phyloP scores from a whole-genome alignment of 2,888 invertebrate genomes.

The Cecidostiba fungosa region DNA sequence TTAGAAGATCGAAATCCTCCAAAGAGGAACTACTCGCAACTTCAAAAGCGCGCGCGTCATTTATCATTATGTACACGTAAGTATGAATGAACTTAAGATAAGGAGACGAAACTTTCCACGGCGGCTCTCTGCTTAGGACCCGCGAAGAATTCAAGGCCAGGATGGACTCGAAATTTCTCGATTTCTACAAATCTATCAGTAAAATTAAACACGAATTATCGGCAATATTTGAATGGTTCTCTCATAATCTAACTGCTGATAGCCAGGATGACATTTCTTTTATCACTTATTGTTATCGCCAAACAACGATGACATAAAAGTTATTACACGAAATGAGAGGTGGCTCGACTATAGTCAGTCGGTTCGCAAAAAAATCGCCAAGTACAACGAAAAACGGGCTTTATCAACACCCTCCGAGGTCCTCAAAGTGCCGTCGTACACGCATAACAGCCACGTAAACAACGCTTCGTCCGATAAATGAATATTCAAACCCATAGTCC shows the following conservation, averaged over 20 bases:
- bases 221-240: background rate
- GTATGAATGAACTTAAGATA: conserved; percentile 54
- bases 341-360: background rate
- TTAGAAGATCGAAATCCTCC: background rate
- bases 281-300: no score
- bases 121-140: background rate
- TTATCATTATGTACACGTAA: conserved; percentile 35
- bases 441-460: conserved; percentile 29
- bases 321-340: background rate
- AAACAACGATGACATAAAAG: no score
- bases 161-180: background rate
- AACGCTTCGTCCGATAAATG: conserved; percentile 40
- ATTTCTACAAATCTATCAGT: conserved; percentile 36
- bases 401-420: background rate
- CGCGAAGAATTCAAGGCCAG: background rate
- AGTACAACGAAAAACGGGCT: background rate
- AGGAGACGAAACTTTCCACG: conserved; percentile 33
- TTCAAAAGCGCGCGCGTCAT: conserved; percentile 14
- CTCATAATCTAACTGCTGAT: background rate
- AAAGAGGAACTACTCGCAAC: background rate
- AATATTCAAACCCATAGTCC: conserved; percentile 11
- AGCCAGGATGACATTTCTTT: no score
- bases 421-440: conserved; percentile 22
- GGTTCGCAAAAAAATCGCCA: background rate
- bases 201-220: conserved; percentile 30